A percentile compares a stretch with the other conserved stretches of the same genome.
These are phyloP conservation scores for Heliangelus exortis DNA, from an alignment of 2,797 vertebrate genomes.

Conservation along the genomic window DNA sequence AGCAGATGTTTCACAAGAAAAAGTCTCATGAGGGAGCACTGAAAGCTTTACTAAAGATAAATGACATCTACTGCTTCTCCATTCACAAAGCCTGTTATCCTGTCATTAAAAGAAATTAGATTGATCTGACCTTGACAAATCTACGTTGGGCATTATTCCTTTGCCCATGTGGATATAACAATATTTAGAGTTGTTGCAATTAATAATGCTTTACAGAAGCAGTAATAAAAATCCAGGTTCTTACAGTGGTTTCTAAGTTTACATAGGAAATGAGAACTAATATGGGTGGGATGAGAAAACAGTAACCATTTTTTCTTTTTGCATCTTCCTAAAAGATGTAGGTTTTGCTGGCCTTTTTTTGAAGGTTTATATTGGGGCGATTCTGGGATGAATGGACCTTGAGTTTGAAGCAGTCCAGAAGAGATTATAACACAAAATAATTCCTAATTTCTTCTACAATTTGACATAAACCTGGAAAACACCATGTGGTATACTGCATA, in stretches of 20 bases:
- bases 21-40: constrained; percentile 69
- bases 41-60: constrained; percentile 69
- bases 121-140: constrained; percentile 67
- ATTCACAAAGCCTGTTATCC: constrained; percentile 70
- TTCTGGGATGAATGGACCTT: neutral
- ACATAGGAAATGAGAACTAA: neutral
- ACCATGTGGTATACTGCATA: neutral
- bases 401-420: neutral
- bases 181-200: constrained; percentile 30
- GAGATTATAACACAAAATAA: neutral
- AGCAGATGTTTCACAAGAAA: constrained; percentile 71
- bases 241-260: neutral
- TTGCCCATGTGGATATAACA: neutral
- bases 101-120: constrained; percentile 63
- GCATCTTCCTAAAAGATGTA: neutral
- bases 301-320: neutral
- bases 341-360: neutral
- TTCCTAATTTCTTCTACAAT: neutral
- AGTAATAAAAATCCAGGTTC: neutral
- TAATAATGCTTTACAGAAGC: constrained; percentile 14
- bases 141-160: constrained; percentile 1
- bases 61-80: constrained; percentile 60
- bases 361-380: neutral
- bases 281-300: neutral
- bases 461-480: neutral